phyloP scores from a whole-genome alignment of 2,888 invertebrate genomes.

The Pachymerium ferrugineum region DNA sequence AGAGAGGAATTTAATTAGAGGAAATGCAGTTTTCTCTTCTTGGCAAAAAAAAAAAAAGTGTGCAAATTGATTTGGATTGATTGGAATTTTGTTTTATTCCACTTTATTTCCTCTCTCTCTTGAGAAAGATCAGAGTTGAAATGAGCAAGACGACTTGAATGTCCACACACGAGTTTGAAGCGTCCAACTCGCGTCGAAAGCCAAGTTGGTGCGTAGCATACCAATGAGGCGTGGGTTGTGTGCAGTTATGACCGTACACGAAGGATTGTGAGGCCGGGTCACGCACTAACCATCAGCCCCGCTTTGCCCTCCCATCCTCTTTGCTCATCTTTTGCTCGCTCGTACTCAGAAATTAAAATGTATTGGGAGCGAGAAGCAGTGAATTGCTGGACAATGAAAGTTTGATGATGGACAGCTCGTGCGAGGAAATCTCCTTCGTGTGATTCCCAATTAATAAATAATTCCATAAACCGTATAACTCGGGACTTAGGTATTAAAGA shows the following conservation, averaged over 20 bases:
- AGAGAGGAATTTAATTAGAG: constrained; percentile 29
- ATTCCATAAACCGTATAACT: not conserved
- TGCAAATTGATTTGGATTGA: constrained; percentile 4
- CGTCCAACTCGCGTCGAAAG: not conserved
- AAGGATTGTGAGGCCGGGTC: constrained; percentile 23
- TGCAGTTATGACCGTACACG: constrained; percentile 9
- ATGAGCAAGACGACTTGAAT: not conserved
- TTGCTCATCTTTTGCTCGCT: constrained; percentile 11
- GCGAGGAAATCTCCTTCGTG: constrained; percentile 25
- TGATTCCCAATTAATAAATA: constrained; percentile 27
- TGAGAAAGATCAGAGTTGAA: not conserved
- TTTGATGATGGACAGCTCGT: constrained; percentile 22
- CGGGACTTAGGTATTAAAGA: not conserved
- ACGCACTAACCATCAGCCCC: constrained; percentile 11
- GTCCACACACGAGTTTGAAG: not conserved
- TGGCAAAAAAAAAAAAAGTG: not conserved
- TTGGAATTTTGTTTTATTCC: not conserved
- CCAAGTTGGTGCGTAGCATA: not conserved
- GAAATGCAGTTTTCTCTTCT: constrained; percentile 18
- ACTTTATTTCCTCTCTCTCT: not conserved
- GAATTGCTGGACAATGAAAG: constrained; percentile 27
- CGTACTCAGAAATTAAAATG: constrained; percentile 23
- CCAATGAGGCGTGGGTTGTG: not conserved
- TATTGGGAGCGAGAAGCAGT: constrained; percentile 22
- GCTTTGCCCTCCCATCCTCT: constrained; percentile 23